Percentiles rank a stretch among this genome's conserved stretches.
These are phyloP conservation scores for Eustalomyia histrio DNA, from an alignment of 2,888 invertebrate genomes.

Conservation along the genomic window DNA sequence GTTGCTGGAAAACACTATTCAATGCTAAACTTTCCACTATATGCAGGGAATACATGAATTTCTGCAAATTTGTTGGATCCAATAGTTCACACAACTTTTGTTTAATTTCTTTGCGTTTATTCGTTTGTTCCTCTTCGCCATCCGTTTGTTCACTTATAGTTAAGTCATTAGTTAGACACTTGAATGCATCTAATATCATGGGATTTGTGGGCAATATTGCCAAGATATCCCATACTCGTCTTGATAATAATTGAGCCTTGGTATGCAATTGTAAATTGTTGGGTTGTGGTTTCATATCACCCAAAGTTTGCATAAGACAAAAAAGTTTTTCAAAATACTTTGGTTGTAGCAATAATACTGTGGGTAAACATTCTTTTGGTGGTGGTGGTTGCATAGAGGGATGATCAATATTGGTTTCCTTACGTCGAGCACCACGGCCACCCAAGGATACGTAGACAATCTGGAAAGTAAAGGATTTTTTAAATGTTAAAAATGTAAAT, in stretches of 20 bases:
- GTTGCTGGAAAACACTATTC: constrained; percentile 71
- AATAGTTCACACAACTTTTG: constrained; percentile 85
- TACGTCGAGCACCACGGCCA: constrained; percentile 82
- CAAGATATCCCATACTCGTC: constrained; percentile 96
- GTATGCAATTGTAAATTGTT: constrained; percentile 87
- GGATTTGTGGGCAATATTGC: constrained; percentile 95
- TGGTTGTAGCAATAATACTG: constrained; percentile 89
- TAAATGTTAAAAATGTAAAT: too few species aligned
- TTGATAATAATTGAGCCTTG: constrained; percentile 92
- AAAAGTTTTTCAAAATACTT: constrained; percentile 95
- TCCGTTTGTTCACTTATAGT: constrained; percentile 70
- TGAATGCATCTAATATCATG: constrained; percentile 87
- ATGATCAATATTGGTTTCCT: constrained; percentile 83
- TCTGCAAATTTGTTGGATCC: constrained; percentile 94
- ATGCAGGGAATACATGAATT: constrained; percentile 96
- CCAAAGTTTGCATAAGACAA: constrained; percentile 92
- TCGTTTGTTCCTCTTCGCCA: constrained; percentile 72
- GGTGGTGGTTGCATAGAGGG: constrained; percentile 93
- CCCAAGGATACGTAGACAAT: constrained; percentile 95
- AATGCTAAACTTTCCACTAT: constrained; percentile 88
- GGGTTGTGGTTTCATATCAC: constrained; percentile 89
- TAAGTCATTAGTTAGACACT: constrained; percentile 82
- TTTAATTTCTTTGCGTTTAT: constrained; percentile 77
- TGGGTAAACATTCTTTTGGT: constrained; percentile 91
- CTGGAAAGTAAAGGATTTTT: constrained; percentile 77